Evolutionary conservation across 2,113 vertebrate genomes (phyloP).

Genomic region (Pterocles burchelli): DNA sequence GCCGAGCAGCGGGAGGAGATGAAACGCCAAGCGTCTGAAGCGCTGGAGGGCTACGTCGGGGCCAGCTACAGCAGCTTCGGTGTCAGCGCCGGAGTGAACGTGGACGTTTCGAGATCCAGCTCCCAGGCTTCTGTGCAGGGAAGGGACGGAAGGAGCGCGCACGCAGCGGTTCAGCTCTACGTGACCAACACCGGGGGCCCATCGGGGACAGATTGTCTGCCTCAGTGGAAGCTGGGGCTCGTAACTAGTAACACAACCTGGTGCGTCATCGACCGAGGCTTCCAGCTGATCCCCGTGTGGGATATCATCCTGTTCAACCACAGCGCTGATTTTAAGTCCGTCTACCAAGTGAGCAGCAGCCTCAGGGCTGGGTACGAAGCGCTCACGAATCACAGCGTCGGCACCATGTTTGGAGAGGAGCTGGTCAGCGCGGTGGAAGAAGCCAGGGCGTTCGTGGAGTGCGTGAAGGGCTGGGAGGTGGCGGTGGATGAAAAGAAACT

Average conservation of each 20-base stretch:
- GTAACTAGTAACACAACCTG: constrained; percentile 55
- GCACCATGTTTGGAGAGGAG: constrained; percentile 7
- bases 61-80: background rate
- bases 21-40: background rate
- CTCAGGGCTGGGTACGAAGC: constrained; percentile 7
- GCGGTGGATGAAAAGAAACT: background rate
- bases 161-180: background rate
- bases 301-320: constrained; percentile 62
- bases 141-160: background rate
- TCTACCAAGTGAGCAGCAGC: background rate
- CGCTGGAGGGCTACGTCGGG: background rate
- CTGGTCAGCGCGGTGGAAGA: background rate
- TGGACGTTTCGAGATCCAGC: background rate
- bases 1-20: background rate
- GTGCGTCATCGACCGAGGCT: constrained; percentile 65
- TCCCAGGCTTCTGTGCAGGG: background rate
- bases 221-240: constrained; percentile 64
- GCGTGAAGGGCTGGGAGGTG: constrained; percentile 33
- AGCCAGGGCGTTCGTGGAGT: constrained; percentile 3
- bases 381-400: background rate
- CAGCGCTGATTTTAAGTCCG: constrained; percentile 37
- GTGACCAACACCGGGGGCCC: constrained; percentile 61
- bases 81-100: accelerated
- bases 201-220: background rate
- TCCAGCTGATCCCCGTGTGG: constrained; percentile 68